These are phyloP conservation scores for Toxostoma redivivum DNA, from an alignment of 2,113 vertebrate genomes.

Conservation along the genomic window DNA sequence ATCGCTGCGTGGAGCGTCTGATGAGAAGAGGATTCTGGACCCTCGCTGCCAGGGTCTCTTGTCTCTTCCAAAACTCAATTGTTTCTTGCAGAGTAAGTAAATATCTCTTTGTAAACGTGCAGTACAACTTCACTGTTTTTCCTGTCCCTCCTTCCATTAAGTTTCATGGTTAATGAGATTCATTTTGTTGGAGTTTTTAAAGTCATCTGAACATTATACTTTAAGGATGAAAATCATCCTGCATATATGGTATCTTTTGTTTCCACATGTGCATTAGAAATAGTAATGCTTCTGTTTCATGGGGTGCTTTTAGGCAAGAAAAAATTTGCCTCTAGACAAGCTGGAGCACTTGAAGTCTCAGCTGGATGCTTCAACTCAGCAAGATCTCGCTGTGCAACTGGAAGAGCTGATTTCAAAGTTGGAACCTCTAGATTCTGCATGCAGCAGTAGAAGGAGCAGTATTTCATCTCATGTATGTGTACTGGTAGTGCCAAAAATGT, in stretches of 20 bases:
- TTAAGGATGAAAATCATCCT: not conserved
- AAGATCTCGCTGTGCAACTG: slow-evolving; percentile 79
- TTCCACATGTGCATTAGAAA: not conserved
- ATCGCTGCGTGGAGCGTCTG: slow-evolving; percentile 91
- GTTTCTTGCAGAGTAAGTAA: slow-evolving; percentile 81
- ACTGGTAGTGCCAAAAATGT: not conserved
- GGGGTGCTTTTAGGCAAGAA: slow-evolving; percentile 80
- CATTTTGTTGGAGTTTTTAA: not conserved
- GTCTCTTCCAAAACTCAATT: slow-evolving; percentile 87
- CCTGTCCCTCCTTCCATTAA: not conserved
- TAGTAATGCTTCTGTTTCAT: not conserved
- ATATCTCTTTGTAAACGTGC: not conserved
- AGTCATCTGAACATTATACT: not conserved
- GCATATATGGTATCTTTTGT: not conserved
- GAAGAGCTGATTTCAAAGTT: slow-evolving; percentile 88
- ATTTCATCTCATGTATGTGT: slow-evolving; percentile 92
- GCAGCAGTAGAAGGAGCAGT: slow-evolving; percentile 95
- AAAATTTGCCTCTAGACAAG: slow-evolving; percentile 87
- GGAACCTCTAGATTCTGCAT: slow-evolving; percentile 91
- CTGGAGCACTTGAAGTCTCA: slow-evolving; percentile 89
- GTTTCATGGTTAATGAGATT: not conserved
- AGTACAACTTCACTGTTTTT: not conserved
- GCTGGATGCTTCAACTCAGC: slow-evolving; percentile 76
- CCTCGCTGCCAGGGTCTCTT: slow-evolving; percentile 83
- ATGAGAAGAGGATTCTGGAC: slow-evolving; percentile 85